These are phyloP conservation scores for Origma solitaria DNA, from an alignment of 2,113 vertebrate species.

Conservation along the genomic window DNA sequence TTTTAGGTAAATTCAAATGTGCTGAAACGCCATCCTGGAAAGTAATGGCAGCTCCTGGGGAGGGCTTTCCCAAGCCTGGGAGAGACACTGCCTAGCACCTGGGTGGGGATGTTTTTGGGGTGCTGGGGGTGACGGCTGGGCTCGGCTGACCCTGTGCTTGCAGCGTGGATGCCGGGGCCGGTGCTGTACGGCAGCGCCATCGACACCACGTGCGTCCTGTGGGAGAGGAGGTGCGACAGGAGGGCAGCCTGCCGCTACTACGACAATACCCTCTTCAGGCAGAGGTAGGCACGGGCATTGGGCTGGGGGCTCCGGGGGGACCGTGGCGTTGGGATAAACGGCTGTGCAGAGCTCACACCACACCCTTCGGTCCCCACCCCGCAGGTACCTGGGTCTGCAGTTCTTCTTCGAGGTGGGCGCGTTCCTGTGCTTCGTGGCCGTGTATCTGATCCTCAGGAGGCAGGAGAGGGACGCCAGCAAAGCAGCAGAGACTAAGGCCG, in stretches of 20 bases:
- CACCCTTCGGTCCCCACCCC: neutral
- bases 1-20: slow-evolving; percentile 76
- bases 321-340: rapidly evolving
- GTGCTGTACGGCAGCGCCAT: slow-evolving; percentile 88
- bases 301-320: neutral
- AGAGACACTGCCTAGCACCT: neutral
- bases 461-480: slow-evolving; percentile 26
- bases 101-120: neutral
- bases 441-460: slow-evolving; percentile 63
- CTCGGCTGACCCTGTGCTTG: neutral
- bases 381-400: slow-evolving; percentile 81
- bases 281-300: slow-evolving; percentile 78
- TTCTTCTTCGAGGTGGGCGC: slow-evolving; percentile 72
- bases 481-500: neutral
- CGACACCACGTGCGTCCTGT: slow-evolving; percentile 84
- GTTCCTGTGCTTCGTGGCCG: slow-evolving; percentile 69
- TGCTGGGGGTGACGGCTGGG: neutral
- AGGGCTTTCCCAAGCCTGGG: neutral
- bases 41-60: neutral
- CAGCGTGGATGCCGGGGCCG: slow-evolving; percentile 90
- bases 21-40: neutral
- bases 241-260: slow-evolving; percentile 87
- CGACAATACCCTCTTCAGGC: slow-evolving; percentile 79
- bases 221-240: slow-evolving; percentile 78
- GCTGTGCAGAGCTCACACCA: too few relatives aligned